Evolutionary conservation across 2,888 invertebrate species (phyloP), one percentile per base, ranked within the genome.

Genomic region (Anagyrus pseudococci): DNA sequence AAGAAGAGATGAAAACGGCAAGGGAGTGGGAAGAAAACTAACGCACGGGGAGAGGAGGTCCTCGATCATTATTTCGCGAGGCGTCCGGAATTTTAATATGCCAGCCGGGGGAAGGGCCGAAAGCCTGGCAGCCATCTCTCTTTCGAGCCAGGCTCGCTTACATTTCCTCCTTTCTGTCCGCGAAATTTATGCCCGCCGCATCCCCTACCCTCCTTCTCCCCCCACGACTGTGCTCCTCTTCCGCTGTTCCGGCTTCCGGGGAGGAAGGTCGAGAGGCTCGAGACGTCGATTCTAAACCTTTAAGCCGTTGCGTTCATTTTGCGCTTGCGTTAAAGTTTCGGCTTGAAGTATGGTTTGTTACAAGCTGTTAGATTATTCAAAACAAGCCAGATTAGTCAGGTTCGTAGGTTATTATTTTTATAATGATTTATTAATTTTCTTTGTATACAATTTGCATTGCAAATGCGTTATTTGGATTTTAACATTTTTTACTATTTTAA

Each of bases 81-180:
- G 68, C 70, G 69, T 64, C 69, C 70, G 75, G 75, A 76, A 76
- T 77, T 76, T 76, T 76, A 76, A 76, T 77, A 73, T 73, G 73
- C 70, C 67, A 58, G 47, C 33, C 19, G 8, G 17, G n/a, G n/a
- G n/a, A n/a, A 37, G 33, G 33, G 33, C 8, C 15, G 48, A 17
- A 40, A 29, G 48, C 41, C 7, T 17, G 20, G 23, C 47, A 2
- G 44, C 52, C 58, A 25, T 40, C 50, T 47, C 46, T 62, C 70
- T 69, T 71, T 69, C 63, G 63, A 66, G 33, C 48, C 15, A 56
- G 29, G 26, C 54, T 52, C 46, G 46, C 56, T 66, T 64, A 48
- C 66, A 56, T 64, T 64, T 66, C 64, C 64, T 64, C 64, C 61
- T 22, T 41, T 54, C 48, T 48, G 29, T 57, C 29, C 46, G 60